Conservation (phyloP, 2,797 vertebrate genomes). For the Bufotes viridis region DNA sequence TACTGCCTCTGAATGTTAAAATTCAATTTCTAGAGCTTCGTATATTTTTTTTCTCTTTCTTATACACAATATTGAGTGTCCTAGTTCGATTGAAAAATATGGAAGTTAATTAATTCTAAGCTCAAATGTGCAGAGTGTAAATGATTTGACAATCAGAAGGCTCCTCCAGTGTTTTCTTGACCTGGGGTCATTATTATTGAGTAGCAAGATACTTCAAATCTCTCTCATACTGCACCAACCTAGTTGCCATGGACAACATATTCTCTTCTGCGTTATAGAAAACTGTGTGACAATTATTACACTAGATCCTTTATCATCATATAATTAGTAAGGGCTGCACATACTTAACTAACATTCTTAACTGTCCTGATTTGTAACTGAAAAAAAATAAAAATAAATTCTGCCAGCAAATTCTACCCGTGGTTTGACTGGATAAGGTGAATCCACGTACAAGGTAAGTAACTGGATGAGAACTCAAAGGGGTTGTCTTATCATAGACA, state of each 20-base stretch:
- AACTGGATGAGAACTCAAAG: too few species aligned
- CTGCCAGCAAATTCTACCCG: not conserved
- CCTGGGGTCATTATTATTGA: slow-evolving; percentile 30
- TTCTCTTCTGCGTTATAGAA: not conserved
- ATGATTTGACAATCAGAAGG: slow-evolving; percentile 1
- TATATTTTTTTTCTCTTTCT: not conserved
- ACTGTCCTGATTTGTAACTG: not conserved
- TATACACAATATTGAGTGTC: not conserved
- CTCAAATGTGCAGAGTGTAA: slow-evolving; percentile 5
- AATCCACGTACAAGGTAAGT: too few species aligned
- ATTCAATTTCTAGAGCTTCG: not conserved
- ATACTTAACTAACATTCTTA: not conserved
- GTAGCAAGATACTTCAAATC: slow-evolving; percentile 22
- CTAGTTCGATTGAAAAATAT: slow-evolving; percentile 5
- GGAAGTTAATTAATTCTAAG: not conserved
- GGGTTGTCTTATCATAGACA: too few species aligned
- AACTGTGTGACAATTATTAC: not conserved
- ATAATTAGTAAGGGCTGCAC: not conserved
- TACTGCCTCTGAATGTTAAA: not conserved
- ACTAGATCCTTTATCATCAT: not conserved
- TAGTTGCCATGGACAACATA: slow-evolving; percentile 33
- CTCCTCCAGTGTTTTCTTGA: slow-evolving; percentile 1
- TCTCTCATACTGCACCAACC: not conserved
- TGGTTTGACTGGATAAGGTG: too few species aligned
- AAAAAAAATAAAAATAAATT: not conserved